phyloP scores from a whole-genome alignment of 2,113 vertebrate genomes.

The Cercocebus atys region DNA sequence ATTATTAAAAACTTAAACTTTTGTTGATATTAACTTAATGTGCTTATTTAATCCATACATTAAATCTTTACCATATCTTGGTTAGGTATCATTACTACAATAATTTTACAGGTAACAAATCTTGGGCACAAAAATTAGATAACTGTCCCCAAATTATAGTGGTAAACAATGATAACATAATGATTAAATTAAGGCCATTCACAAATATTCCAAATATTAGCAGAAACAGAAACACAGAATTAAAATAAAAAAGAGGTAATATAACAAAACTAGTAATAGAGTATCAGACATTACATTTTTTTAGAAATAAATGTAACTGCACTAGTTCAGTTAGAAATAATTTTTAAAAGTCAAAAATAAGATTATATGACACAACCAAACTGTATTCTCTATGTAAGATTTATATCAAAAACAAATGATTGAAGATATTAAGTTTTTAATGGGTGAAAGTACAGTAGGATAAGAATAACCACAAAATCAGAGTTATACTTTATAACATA shows the following conservation, averaged over 20 bases:
- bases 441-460: background rate
- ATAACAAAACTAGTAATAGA: background rate
- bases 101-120: background rate
- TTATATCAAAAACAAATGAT: background rate
- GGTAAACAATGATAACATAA: background rate
- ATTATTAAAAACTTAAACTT: background rate
- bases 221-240: background rate
- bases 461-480: background rate
- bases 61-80: background rate
- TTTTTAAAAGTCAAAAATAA: background rate
- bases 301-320: background rate
- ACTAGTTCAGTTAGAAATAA: background rate
- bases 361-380: background rate
- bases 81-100: background rate
- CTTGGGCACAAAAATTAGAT: background rate
- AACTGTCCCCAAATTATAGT: background rate
- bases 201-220: background rate
- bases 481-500: background rate
- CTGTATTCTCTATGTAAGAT: background rate
- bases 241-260: background rate
- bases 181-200: background rate
- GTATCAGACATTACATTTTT: background rate
- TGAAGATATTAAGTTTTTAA: background rate
- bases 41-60: background rate
- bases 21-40: background rate